Evolutionary conservation across 2,888 invertebrate species (phyloP).

Genomic region (Orthosia gothica): DNA sequence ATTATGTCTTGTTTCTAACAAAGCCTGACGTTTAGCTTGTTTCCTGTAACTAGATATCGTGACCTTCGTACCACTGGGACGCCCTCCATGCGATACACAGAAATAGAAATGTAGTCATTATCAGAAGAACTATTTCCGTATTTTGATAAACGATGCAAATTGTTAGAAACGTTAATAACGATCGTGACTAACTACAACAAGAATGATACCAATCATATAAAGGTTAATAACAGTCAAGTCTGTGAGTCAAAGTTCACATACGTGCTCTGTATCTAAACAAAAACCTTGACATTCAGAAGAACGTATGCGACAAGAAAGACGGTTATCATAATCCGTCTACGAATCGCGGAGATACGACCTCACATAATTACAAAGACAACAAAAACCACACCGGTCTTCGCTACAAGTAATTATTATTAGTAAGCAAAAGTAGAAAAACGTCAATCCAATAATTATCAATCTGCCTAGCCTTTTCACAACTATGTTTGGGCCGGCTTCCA

Average conservation of each 20-base stretch:
- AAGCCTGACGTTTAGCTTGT: slow-evolving; percentile 15
- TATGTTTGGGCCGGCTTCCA: too few species aligned
- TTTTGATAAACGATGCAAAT: slow-evolving; percentile 7
- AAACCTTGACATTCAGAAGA: slow-evolving; percentile 21
- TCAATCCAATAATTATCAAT: background rate
- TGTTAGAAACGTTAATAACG: background rate
- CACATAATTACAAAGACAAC: background rate
- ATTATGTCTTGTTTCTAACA: slow-evolving; percentile 38
- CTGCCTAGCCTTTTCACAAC: too few species aligned
- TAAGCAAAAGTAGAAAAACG: background rate
- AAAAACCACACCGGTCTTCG: background rate
- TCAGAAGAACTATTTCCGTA: background rate
- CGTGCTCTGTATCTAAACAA: background rate
- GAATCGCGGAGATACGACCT: background rate
- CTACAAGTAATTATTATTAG: background rate
- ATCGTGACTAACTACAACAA: background rate
- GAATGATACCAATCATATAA: background rate
- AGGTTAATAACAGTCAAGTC: slow-evolving; percentile 24
- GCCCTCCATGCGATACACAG: background rate
- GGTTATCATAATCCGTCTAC: background rate
- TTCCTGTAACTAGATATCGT: slow-evolving; percentile 37
- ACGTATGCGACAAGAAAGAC: background rate
- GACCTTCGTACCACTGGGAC: slow-evolving; percentile 12
- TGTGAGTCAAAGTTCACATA: slow-evolving; percentile 26
- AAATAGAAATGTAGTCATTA: slow-evolving; percentile 20